Percentiles rank a stretch among this genome's conserved stretches.
Conservation (phyloP, 1,140 invertebrate genomes). For the Brachionus koreanus region DNA sequence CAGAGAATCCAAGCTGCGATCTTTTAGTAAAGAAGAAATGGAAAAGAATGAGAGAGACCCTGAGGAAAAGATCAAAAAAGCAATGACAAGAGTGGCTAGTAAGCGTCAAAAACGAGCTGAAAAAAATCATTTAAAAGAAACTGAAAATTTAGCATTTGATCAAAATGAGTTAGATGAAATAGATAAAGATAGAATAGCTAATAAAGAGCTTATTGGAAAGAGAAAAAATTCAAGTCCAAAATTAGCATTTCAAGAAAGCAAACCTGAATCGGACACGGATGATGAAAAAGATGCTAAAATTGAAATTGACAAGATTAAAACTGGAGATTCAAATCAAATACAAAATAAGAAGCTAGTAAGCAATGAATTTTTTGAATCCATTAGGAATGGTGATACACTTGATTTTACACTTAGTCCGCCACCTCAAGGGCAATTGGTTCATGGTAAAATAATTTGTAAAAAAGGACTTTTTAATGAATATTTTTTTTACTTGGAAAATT, state of each 20-base stretch:
- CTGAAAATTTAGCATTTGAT: neutral
- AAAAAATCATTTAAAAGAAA: neutral
- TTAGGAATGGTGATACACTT: neutral
- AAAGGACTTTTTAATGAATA: conserved; percentile 43
- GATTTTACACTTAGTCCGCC: conserved; percentile 12
- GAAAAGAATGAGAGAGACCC: neutral
- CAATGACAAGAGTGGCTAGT: conserved; percentile 1
- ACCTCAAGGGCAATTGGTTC: conserved; percentile 13
- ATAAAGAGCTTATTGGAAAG: neutral
- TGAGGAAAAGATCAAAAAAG: conserved; percentile 13
- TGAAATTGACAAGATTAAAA: neutral
- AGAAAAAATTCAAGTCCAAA: neutral
- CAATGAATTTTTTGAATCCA: neutral
- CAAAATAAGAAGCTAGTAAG: neutral
- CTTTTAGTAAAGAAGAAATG: neutral
- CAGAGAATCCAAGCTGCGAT: neutral
- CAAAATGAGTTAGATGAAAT: neutral
- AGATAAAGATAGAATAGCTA: neutral
- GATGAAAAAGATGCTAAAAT: conserved; percentile 15
- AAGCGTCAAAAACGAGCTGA: neutral
- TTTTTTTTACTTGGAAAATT: conserved; percentile 36
- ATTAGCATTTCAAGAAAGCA: conserved; percentile 9
- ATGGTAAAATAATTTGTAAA: conserved; percentile 41
- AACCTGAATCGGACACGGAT: conserved; percentile 37
- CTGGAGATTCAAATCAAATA: neutral